Percentiles rank a stretch among this genome's conserved stretches.
Evolutionary conservation across 2,888 invertebrate species (phyloP).

Genomic region (Cephus nigrinus): DNA sequence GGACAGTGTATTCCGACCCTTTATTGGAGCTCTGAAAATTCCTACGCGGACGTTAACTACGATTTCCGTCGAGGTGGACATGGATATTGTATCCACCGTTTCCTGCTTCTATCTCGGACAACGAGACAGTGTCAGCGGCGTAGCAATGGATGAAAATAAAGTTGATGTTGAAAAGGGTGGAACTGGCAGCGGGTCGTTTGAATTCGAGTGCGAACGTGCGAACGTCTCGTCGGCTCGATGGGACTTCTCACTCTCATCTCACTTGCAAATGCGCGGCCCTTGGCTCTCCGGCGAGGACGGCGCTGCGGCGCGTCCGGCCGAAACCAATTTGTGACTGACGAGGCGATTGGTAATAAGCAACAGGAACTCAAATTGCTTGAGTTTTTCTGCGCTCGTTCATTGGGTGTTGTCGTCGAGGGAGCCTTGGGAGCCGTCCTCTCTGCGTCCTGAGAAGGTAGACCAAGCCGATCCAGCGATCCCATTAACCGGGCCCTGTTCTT

Average conservation of each 20-base stretch:
- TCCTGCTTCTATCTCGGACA: too few species aligned
- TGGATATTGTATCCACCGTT: too few species aligned
- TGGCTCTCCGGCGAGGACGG: background rate
- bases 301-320: slow-evolving; percentile 27
- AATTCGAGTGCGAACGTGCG: too few species aligned
- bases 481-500: slow-evolving; percentile 47
- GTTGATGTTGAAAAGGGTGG: too few species aligned
- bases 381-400: slow-evolving; percentile 62
- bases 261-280: slow-evolving; percentile 49
- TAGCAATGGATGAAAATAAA: too few species aligned
- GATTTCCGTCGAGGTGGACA: too few species aligned
- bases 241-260: slow-evolving; percentile 44
- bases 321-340: slow-evolving; percentile 65
- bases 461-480: slow-evolving; percentile 43
- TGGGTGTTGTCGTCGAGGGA: slow-evolving; percentile 57
- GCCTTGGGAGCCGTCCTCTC: slow-evolving; percentile 1
- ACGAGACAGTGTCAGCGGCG: too few species aligned
- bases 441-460: slow-evolving; percentile 16
- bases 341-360: slow-evolving; percentile 64
- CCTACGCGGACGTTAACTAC: too few species aligned
- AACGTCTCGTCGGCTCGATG: slow-evolving; percentile 37
- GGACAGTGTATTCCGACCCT: too few species aligned
- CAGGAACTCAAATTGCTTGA: slow-evolving; percentile 62
- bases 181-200: too few species aligned
- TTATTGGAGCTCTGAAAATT: too few species aligned